These are phyloP conservation scores for Otocyon megalotis DNA, from an alignment of 2,113 vertebrate species.

Conservation along the genomic window DNA sequence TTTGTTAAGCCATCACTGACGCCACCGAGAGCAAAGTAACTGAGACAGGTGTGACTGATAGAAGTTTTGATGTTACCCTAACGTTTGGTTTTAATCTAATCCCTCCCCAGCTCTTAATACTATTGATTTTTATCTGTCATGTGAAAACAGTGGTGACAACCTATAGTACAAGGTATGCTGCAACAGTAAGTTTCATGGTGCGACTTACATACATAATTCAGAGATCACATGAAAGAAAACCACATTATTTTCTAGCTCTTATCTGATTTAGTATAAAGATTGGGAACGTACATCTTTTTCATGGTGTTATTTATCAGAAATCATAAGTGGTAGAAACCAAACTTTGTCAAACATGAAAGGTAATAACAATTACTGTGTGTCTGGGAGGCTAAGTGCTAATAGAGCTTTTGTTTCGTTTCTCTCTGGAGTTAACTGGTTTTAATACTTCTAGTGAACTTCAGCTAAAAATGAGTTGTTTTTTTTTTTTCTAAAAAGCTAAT, in stretches of 20 bases:
- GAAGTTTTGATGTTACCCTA: slow-evolving; percentile 18
- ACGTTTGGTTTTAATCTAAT: slow-evolving; percentile 25
- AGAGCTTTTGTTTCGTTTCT: slow-evolving; percentile 40
- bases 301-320: slow-evolving; percentile 58
- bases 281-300: neutral
- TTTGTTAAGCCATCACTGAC: neutral
- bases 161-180: neutral
- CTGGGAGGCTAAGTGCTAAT: neutral
- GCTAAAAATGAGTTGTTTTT: neutral
- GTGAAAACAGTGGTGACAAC: neutral
- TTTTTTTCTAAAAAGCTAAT: neutral
- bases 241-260: slow-evolving; percentile 45
- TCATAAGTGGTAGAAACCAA: slow-evolving; percentile 24
- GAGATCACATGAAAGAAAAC: slow-evolving; percentile 19
- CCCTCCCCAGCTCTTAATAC: neutral
- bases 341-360: slow-evolving; percentile 41
- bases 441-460: slow-evolving; percentile 3
- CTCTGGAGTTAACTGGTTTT: slow-evolving; percentile 23
- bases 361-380: slow-evolving; percentile 22
- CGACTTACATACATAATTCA: neutral
- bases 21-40: neutral
- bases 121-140: neutral
- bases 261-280: neutral
- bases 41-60: neutral
- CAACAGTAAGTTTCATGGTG: neutral